Base-by-base conservation (phyloP, 1,140 invertebrate species). In the Drosophila nasuta region DNA sequence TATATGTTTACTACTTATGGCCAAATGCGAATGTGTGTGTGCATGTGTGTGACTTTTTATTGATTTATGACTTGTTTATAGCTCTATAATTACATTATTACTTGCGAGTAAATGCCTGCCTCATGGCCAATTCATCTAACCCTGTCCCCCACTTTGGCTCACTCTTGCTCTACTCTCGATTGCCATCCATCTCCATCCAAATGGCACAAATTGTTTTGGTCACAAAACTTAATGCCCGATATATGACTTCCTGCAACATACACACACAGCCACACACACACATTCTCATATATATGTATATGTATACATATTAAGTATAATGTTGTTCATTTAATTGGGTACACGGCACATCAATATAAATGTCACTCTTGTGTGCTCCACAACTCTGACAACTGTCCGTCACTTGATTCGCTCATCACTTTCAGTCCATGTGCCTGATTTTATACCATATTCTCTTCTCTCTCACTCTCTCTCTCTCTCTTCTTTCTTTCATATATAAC, bases 61-160 rank as follows among this genome's bases (percentile, higher is more conserved):
- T 88, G 83, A 88, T 88, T 88, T 88, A 88, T 77, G 82, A 80
- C 79, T 83, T 69, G 64, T 81, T 80, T 88, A 83, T 83, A 67
- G 68, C 67, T 75, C 75, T 72, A 83, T 83, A 88, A 88, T 88
- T 88, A 88, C 77, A 75, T 89, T 88, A 82, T 86, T 79, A 87
- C 76, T 77, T 52, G n/a, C 49, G 25, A 52, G 49, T 79, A 65
- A 68, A 71, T 79, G 66, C 25, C 45, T 49, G 48, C 3, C 54
- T 41, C 72, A 71, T 73, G 54, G 28, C 52, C 33, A 66, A 65
- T 67, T 43, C 41, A 58, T 54, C 57, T 45, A 1, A 5, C 4
- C 11, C 43, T n/a, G 3, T 43, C 52, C 11, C 33, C 35, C 3
- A 51, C 43, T 59, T 17, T 30, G 25, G 30, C 41, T 15, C 11